A percentile compares a stretch with the other conserved stretches of the same genome.
phyloP scores from a whole-genome alignment of 2,797 vertebrate species.

The Mustela erminea region DNA sequence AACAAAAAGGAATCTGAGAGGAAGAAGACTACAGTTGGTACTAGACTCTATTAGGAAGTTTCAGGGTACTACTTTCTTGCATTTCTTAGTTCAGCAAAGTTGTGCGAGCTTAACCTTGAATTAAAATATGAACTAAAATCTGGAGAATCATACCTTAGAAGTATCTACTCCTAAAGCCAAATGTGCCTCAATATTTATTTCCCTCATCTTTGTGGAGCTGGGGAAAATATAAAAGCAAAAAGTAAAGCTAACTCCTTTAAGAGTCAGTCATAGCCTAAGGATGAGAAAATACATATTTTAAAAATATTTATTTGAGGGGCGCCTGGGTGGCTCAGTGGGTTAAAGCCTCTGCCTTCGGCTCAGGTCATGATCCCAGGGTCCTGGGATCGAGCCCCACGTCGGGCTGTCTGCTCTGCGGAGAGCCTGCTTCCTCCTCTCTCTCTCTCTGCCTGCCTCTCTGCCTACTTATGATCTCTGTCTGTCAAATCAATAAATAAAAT shows the following conservation, averaged over 20 bases:
- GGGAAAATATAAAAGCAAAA: slow-evolving; percentile 15
- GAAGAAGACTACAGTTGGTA: background rate
- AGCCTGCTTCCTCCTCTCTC: no score
- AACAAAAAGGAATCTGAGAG: background rate
- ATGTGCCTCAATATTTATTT: slow-evolving; percentile 48
- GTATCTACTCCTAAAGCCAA: slow-evolving; percentile 32
- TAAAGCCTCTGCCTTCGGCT: no score
- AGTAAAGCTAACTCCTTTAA: slow-evolving; percentile 15
- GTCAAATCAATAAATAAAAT: no score
- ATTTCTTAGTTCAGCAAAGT: slow-evolving; percentile 47
- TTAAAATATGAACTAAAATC: slow-evolving; percentile 46
- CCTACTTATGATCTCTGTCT: no score
- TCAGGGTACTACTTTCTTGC: background rate
- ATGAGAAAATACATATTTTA: background rate
- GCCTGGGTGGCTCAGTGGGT: no score
- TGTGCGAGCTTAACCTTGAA: background rate
- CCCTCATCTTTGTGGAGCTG: background rate
- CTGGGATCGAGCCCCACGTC: no score
- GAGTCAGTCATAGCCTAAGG: background rate
- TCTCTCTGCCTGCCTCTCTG: no score
- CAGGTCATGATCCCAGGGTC: no score
- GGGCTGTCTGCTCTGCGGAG: no score
- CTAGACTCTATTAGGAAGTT: background rate
- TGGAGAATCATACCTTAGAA: background rate
- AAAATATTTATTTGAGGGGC: background rate